Evolutionary conservation across 2,888 invertebrate species (phyloP).

Genomic region (Cryptus viduatorius): DNA sequence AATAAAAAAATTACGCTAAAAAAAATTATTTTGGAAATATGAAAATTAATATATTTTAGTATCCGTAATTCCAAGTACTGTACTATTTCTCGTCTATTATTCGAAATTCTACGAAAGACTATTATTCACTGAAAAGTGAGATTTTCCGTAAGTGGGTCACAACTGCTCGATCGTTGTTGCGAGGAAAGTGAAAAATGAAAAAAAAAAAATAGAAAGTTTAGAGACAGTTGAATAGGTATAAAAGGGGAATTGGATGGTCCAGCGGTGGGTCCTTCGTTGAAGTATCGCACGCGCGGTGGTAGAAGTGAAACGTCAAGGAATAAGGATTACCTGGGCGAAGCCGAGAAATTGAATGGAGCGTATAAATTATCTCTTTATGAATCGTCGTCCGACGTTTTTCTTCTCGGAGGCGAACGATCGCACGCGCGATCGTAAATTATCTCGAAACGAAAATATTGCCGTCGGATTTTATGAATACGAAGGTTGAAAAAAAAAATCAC

Average conservation of each 20-base stretch:
- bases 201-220: slow-evolving; percentile 65
- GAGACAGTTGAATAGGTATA: slow-evolving; percentile 32
- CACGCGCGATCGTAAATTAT: slow-evolving; percentile 75
- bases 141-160: slow-evolving; percentile 56
- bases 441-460: slow-evolving; percentile 56
- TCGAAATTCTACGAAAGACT: slow-evolving; percentile 8
- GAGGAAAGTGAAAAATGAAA: slow-evolving; percentile 64
- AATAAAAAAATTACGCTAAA: too few species aligned
- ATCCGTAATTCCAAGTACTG: not conserved
- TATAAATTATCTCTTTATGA: slow-evolving; percentile 79
- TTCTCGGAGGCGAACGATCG: slow-evolving; percentile 21
- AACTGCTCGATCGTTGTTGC: slow-evolving; percentile 9
- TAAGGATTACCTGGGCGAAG: slow-evolving; percentile 51
- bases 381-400: slow-evolving; percentile 70
- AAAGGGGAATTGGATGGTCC: slow-evolving; percentile 47
- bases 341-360: slow-evolving; percentile 65
- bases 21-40: too few species aligned
- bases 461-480: slow-evolving; percentile 28
- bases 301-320: slow-evolving; percentile 38
- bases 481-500: slow-evolving; percentile 31
- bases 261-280: slow-evolving; percentile 66
- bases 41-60: not conserved
- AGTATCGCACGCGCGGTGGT: slow-evolving; percentile 64
- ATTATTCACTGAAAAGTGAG: slow-evolving; percentile 37
- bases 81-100: slow-evolving; percentile 9